phyloP scores from a whole-genome alignment of 1,140 invertebrate genomes.

The Pachypeltis micranthus region DNA sequence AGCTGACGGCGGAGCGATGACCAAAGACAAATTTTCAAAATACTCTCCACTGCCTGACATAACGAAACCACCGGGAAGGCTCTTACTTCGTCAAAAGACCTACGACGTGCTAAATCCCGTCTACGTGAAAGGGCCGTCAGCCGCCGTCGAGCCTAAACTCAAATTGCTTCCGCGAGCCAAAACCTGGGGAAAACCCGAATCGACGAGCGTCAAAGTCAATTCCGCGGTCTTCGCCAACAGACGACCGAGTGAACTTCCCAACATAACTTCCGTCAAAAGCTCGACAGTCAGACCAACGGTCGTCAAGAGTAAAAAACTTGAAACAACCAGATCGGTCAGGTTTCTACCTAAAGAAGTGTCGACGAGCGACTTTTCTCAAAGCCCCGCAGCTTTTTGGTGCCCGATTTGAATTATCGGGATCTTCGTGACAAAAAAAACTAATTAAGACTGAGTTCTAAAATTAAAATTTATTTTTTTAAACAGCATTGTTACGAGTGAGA shows the following conservation, averaged over 20 bases:
- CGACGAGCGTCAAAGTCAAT: not conserved
- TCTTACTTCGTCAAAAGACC: not conserved
- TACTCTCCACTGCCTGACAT: conserved; percentile 10
- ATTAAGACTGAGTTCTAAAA: too few relatives aligned
- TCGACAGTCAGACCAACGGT: too few relatives aligned
- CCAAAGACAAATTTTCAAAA: conserved; percentile 15
- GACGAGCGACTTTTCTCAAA: conserved; percentile 3
- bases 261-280: too few relatives aligned
- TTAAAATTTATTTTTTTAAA: too few relatives aligned
- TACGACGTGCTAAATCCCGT: conserved; percentile 12
- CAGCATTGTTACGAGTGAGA: too few relatives aligned
- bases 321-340: too few relatives aligned
- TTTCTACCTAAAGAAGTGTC: conserved; percentile 9
- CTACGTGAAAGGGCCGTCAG: conserved; percentile 7
- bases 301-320: too few relatives aligned
- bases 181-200: not conserved
- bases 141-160: not conserved
- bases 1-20: conserved; percentile 6
- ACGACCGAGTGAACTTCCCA: too few relatives aligned
- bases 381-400: conserved; percentile 11
- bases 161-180: not conserved
- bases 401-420: too few relatives aligned
- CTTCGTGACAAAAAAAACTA: too few relatives aligned
- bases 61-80: not conserved
- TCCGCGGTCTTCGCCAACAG: too few relatives aligned